Conservation (phyloP, 2,888 invertebrate species). For the Drosophila setosimentum region DNA sequence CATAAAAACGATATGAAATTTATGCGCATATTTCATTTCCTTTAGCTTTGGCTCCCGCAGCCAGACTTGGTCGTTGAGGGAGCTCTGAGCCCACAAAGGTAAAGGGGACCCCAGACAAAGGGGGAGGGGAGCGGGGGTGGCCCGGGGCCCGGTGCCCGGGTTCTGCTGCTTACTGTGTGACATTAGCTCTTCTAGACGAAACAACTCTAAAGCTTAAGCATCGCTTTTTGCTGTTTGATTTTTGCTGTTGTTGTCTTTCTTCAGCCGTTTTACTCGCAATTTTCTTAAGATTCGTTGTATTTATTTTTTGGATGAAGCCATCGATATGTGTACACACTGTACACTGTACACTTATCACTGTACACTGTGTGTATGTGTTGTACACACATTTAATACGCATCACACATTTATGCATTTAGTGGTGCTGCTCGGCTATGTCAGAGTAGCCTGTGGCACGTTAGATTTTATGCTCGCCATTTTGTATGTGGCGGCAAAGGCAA, state of each 20-base stretch:
- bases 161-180: neutral
- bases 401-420: conserved; percentile 32
- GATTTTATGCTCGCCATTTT: conserved; percentile 8
- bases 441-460: conserved; percentile 3
- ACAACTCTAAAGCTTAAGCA: conserved; percentile 29
- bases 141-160: neutral
- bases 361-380: neutral
- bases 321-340: conserved; percentile 20
- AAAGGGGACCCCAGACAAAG: neutral
- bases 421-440: neutral
- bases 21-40: conserved; percentile 80
- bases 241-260: conserved; percentile 26
- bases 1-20: conserved; percentile 80
- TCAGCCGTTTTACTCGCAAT: conserved; percentile 55
- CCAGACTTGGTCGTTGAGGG: conserved; percentile 9
- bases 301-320: conserved; percentile 16
- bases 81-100: conserved; percentile 18
- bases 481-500: neutral
- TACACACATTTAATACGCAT: conserved; percentile 10
- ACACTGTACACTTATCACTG: too few species aligned
- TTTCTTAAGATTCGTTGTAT: conserved; percentile 47
- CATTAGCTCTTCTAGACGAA: conserved; percentile 16
- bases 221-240: neutral
- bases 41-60: conserved; percentile 51
- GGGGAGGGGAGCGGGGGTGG: neutral